phyloP scores from a whole-genome alignment of 1,140 invertebrate species.

The Brachionus koreanus region DNA sequence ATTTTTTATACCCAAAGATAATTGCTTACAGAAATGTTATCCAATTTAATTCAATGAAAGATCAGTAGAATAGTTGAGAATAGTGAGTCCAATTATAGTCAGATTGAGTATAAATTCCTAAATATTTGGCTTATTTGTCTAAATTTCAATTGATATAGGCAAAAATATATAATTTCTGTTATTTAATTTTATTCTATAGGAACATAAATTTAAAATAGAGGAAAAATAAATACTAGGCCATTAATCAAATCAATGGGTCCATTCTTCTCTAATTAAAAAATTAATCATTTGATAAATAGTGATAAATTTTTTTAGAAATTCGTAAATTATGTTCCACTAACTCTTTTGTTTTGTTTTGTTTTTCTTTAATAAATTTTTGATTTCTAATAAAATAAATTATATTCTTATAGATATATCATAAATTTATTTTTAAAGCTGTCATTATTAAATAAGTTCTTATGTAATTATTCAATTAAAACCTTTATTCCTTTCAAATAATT shows the following conservation, averaged over 20 bases:
- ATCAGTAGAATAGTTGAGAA: neutral
- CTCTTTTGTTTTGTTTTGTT: neutral
- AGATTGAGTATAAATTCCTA: neutral
- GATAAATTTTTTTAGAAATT: neutral
- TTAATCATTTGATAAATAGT: neutral
- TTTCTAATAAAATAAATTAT: too few species aligned
- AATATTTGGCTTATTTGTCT: neutral
- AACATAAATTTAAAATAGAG: neutral
- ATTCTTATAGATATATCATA: too few species aligned
- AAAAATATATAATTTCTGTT: neutral
- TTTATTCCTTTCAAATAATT: too few species aligned
- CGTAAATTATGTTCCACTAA: neutral
- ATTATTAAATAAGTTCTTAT: neutral
- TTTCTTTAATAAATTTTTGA: neutral
- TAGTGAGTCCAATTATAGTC: neutral
- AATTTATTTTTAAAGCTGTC: neutral
- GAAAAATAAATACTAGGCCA: neutral
- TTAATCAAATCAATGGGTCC: neutral
- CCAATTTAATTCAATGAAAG: neutral
- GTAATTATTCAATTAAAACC: neutral
- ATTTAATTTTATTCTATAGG: neutral
- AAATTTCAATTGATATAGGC: neutral
- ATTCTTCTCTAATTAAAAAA: neutral
- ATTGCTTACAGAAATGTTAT: conserved; percentile 20
- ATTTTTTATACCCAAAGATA: neutral